A percentile compares a stretch with the other conserved stretches of the same genome.
Conservation (phyloP, 2,113 vertebrate species). For the Loxodonta africana region DNA sequence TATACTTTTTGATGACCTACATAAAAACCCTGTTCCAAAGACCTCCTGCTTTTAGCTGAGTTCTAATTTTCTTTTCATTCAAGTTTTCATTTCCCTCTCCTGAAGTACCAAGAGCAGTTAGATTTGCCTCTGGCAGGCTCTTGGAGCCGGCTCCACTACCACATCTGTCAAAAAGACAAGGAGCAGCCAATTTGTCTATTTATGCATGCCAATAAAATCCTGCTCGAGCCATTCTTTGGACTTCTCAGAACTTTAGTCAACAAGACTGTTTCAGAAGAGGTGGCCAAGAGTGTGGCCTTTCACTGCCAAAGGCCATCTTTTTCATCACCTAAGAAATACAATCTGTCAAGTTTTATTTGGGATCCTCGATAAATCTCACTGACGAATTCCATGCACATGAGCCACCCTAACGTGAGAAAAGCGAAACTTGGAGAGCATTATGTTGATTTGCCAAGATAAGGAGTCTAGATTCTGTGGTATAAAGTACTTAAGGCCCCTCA, state of each 20-base stretch:
- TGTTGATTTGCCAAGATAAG: neutral
- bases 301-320: neutral
- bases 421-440: neutral
- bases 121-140: slow-evolving; percentile 54
- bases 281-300: neutral
- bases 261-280: neutral
- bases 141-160: slow-evolving; percentile 15
- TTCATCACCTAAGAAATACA: slow-evolving; percentile 35
- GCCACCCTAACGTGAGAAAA: neutral
- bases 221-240: neutral
- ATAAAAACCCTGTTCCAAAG: slow-evolving; percentile 64
- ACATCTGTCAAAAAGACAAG: slow-evolving; percentile 52
- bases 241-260: slow-evolving; percentile 44
- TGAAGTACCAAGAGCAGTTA: neutral
- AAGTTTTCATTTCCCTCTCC: slow-evolving; percentile 52
- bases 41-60: neutral
- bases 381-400: neutral
- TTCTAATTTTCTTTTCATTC: slow-evolving; percentile 71
- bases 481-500: neutral
- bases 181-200: slow-evolving; percentile 16
- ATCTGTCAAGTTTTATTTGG: neutral
- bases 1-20: neutral
- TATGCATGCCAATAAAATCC: slow-evolving; percentile 63
- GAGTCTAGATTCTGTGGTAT: neutral
- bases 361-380: neutral